Base-by-base conservation (phyloP, 2,888 invertebrate species). In the Syrphus vitripennis region DNA sequence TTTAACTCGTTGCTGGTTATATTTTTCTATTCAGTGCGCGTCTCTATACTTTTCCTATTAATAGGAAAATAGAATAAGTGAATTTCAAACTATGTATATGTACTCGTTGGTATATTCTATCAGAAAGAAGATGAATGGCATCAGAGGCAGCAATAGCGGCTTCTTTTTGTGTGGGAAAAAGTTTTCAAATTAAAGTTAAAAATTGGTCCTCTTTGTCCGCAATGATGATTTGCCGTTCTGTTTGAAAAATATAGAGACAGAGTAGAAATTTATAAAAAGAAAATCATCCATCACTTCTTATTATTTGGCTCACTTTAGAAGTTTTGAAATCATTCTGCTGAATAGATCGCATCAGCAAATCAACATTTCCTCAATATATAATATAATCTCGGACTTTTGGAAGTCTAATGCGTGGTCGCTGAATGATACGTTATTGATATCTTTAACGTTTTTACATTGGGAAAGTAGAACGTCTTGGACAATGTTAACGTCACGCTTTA, bases 151-250 rank as follows among this genome's bases (percentile, higher is more conserved):
- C 9, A 4, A 24, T 2, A 9, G 21, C 31, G 50, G 40, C 1
- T 19, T 16, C 10, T 21, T 48, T 29, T 57, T 19, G 4, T 63
- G 42, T 24, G 63, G 40, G 16, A 48, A 24, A 67, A 76, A 59
- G 45, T 77, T 77, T 77, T 69, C 59, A 69, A 77, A 69, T 77
- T 77, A 77, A 77, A 76, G 63, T 67, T 76, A 67, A 67, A 76
- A 67, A 67, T 67, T 57, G 55, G 42, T 65, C 65, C 7, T 67
- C 57, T 67, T 67, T 57, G 57, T 78, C 34, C 26, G 45, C n/a
- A 67, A 59, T 61, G 50, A 70, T 78, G 26, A 61, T 70, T 42
- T 59, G 19, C 21, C 21, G 40, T 21, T 48, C 19, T 48, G 16
- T 26, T 2, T 1, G 29, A 26, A 24, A 6, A 31, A 45, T 16